Evolutionary conservation across 2,797 vertebrate genomes (phyloP).

Genomic region (Anguilla pacifica): DNA sequence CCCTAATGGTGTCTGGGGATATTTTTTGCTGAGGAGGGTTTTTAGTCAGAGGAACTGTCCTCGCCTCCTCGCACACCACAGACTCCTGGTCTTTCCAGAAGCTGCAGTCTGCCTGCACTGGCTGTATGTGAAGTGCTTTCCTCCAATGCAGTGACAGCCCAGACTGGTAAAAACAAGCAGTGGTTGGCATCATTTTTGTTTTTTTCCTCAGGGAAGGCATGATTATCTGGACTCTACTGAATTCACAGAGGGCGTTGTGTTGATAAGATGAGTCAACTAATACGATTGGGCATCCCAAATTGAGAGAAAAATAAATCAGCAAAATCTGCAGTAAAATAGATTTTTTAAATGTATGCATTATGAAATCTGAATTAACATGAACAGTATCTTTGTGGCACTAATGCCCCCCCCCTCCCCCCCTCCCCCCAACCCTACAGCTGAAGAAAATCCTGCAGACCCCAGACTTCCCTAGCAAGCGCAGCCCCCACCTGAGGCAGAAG

Average conservation of each 20-base stretch:
- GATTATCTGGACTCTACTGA: neutral
- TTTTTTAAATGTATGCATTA: neutral
- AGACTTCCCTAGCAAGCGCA: slow-evolving; percentile 84
- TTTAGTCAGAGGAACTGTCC: neutral
- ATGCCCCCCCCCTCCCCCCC: slow-evolving; percentile 17
- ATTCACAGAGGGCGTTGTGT: neutral
- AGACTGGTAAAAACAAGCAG: neutral
- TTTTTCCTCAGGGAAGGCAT: neutral
- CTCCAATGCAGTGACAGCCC: neutral
- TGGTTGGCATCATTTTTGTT: neutral
- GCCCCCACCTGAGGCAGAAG: slow-evolving; percentile 83
- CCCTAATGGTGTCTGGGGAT: no score
- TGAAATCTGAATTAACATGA: neutral
- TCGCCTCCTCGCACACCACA: neutral
- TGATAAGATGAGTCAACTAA: neutral
- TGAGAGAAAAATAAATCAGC: neutral
- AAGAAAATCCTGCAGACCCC: slow-evolving; percentile 87
- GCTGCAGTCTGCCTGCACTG: neutral
- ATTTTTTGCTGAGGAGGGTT: neutral
- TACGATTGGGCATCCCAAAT: neutral
- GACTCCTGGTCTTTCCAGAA: neutral
- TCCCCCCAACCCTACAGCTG: slow-evolving; percentile 69
- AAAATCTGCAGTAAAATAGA: neutral
- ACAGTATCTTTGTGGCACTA: neutral
- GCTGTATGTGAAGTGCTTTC: neutral